Base-by-base conservation (phyloP, 1,140 invertebrate genomes). In the Dinothrombium tinctorium region DNA sequence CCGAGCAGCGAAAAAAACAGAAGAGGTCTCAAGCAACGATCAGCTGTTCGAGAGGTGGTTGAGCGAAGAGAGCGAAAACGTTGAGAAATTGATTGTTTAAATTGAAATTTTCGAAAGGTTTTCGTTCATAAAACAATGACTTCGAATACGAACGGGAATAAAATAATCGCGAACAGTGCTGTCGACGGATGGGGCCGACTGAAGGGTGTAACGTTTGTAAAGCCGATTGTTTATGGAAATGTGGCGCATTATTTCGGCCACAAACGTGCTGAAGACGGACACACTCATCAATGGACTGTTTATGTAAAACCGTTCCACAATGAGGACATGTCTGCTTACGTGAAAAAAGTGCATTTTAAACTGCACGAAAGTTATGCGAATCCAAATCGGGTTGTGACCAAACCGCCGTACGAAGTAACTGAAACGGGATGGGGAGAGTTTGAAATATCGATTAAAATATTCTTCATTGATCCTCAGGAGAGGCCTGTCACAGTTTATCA, bases 371-470 rank as follows among this genome's bases (percentile, higher is more conserved):
- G 86, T 60, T 98, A 96, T 56, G 70, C 80, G 1, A 95, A 94
- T 61, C 78, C 76, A 6, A 92, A 86, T 56, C 65, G 90, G 56
- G 23, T 94, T 47, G 64, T 94, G 0, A 76, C 76, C 0, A 87
- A 89, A 56, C 86, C 87, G 3, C 92, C 92, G 0, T 99, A 92
- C 58, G 87, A 96, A 66, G 71, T 99, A 0, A 86, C 76, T 1
- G 94, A 99, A 63, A 98, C 92, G 37, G 94, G 92, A 2, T 99
- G 94, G 92, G 94, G 94, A 51, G 94, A 99, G 63, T 99, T 99
- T 64, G 94, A 98, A 62, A 80, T 98, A 49, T 76, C 86, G 20
- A 95, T 98, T 17, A 95, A 96, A 59, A 84, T 99, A 42, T 89
- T 86, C 60, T 98, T 98, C 54, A 73, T 84, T 54, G 94, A 99